These are phyloP conservation scores for Drosophila subpulchrella DNA, from an alignment of 1,140 invertebrate species.

Conservation along the genomic window DNA sequence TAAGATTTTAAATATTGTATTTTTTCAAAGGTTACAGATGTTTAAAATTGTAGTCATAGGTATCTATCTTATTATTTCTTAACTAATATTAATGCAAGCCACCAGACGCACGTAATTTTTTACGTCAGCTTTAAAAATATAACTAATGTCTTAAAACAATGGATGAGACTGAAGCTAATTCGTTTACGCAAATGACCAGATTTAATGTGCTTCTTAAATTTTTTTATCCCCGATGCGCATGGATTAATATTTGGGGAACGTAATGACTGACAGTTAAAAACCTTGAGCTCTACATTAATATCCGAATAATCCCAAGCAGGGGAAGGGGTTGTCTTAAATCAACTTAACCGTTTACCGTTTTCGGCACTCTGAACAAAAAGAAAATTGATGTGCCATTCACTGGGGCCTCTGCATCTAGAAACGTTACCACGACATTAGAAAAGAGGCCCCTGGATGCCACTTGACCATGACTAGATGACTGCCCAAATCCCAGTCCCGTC, in stretches of 20 bases:
- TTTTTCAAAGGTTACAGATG: too few relatives aligned
- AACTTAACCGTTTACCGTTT: constrained; percentile 38
- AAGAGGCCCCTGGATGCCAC: constrained; percentile 18
- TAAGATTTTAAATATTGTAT: too few relatives aligned
- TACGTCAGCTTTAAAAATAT: background rate
- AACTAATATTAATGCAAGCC: too few relatives aligned
- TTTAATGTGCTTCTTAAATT: background rate
- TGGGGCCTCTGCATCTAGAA: constrained; percentile 3
- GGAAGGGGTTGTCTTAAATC: constrained; percentile 14
- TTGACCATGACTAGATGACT: constrained; percentile 24
- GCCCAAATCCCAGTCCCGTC: constrained; percentile 12
- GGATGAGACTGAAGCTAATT: background rate
- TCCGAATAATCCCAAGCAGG: background rate
- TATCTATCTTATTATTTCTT: too few relatives aligned
- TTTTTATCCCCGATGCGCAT: background rate
- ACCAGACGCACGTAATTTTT: background rate
- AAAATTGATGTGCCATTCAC: constrained; percentile 35
- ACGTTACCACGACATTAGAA: constrained; percentile 21
- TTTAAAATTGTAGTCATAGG: too few relatives aligned
- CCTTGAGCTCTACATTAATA: background rate
- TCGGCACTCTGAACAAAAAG: constrained; percentile 33
- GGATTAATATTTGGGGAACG: background rate
- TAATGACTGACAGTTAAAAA: constrained; percentile 12
- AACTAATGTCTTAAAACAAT: background rate
- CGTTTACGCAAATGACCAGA: background rate